Base-by-base conservation (phyloP, 2,888 invertebrate species). In the Pelosia muscerda region DNA sequence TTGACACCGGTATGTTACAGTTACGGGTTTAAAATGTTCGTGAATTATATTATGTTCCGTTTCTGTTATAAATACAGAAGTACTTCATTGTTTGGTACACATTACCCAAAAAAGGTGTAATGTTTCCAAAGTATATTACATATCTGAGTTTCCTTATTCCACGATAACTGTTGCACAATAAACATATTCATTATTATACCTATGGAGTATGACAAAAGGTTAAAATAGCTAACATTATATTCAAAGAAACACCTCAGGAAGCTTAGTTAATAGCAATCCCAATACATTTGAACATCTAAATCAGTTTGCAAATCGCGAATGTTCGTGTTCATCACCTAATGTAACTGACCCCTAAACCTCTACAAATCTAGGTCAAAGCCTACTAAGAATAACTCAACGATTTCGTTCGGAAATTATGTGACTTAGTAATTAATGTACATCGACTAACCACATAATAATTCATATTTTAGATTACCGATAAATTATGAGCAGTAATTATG, bases 331-430 rank as follows among this genome's bases (percentile, higher is more conserved):
- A 64, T 69, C 65, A 57, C 53, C 56, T 77, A 75, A 81, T 80
- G 84, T 86, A 81, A 85, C 79, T 81, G 83, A 83, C 78, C 81
- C 74, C 74, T 74, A 74, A 77, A 77, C 73, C 71, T 74, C 63
- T 63, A 49, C 69, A 69, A 69, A 88, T 87, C 74, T 86, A 72
- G 88, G 87, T 87, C 86, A 86, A 76, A 81, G 72, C 81, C 71
- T 74, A 79, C 75, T 80, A 71, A 77, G 76, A 82, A 84, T 81
- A 82, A 73, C 69, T 64, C 62, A 13, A 62, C 53, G 56, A 67
- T 67, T 72, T 66, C 54, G 67, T 65, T 63, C 53, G 28, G 64
- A 73, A 66, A 71, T n/a, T 65, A 68, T 68, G 65, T 63, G 57
- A 66, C 34, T 64, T 26, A 53, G 64, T 71, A 71, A 73, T 73